Conservation (phyloP, 1,140 invertebrate species). For the Lordiphosa clarofinis region DNA sequence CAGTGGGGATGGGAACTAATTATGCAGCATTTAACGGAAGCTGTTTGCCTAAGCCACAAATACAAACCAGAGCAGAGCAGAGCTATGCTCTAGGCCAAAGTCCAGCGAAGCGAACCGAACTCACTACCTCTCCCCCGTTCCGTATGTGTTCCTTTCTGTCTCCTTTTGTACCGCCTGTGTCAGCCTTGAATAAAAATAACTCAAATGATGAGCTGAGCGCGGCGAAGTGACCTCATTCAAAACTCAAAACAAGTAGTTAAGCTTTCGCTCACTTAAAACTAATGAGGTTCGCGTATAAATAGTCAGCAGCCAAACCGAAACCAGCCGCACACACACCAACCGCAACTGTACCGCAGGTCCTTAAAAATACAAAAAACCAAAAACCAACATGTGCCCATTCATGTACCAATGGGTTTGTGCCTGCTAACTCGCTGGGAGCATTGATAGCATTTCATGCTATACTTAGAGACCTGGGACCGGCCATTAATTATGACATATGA, state of each 20-base stretch:
- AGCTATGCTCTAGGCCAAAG: conserved; percentile 10
- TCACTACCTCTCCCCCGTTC: conserved; percentile 7
- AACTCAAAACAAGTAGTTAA: conserved; percentile 77
- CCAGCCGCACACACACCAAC: background rate
- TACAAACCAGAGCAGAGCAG: conserved; percentile 12
- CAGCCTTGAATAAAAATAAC: conserved; percentile 75
- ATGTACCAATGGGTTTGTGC: conserved; percentile 8
- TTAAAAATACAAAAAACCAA: conserved; percentile 33
- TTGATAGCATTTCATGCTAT: conserved; percentile 34
- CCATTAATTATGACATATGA: conserved; percentile 69
- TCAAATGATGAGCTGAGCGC: conserved; percentile 69
- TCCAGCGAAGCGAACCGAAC: conserved; percentile 38
- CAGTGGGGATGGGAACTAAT: conserved; percentile 63
- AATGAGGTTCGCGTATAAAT: conserved; percentile 74
- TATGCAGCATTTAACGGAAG: conserved; percentile 76
- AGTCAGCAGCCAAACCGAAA: conserved; percentile 32
- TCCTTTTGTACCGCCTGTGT: conserved; percentile 28
- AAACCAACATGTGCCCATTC: conserved; percentile 9
- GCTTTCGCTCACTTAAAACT: conserved; percentile 76
- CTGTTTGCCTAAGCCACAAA: conserved; percentile 67
- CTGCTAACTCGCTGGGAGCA: conserved; percentile 1
- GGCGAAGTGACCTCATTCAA: conserved; percentile 73
- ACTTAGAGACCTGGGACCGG: conserved; percentile 8
- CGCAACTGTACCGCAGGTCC: conserved; percentile 47
- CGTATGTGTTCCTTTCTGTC: conserved; percentile 7